Evolutionary conservation across 2,888 invertebrate species (phyloP).

Genomic region (Alviniconcha strummeri): DNA sequence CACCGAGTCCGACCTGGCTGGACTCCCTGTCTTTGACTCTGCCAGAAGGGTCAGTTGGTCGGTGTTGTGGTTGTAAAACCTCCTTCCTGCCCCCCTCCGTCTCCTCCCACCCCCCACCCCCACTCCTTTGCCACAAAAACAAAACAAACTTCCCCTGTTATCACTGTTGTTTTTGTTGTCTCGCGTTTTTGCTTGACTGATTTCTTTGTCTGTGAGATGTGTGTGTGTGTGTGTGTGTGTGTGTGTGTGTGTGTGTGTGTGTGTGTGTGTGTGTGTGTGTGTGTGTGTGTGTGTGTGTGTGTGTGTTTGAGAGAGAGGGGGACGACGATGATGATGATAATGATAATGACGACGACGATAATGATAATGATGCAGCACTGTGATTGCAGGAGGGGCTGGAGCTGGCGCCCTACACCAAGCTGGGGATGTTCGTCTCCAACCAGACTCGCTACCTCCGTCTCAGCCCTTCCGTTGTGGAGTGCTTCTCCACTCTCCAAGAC

Average conservation of each 20-base stretch:
- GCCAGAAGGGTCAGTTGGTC: constrained; percentile 43
- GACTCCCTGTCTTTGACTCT: constrained; percentile 55
- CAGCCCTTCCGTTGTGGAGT: constrained; percentile 47
- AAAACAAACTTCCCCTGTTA: no score
- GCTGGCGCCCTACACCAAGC: constrained; percentile 45
- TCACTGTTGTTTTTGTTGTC: neutral
- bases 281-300: no score
- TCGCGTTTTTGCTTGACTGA: neutral
- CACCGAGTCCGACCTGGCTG: constrained; percentile 41
- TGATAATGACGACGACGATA: no score
- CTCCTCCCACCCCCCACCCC: no score
- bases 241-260: neutral
- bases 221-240: neutral
- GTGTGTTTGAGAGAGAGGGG: no score
- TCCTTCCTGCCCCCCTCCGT: no score
- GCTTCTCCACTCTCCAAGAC: constrained; percentile 49
- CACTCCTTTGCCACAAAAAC: no score
- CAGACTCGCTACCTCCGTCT: constrained; percentile 56
- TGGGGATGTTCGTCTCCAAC: constrained; percentile 51
- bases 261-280: no score
- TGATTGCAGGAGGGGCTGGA: constrained; percentile 44
- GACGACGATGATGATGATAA: no score
- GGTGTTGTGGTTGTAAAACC: neutral
- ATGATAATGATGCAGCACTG: no score
- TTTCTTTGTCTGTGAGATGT: neutral